These are phyloP conservation scores for Hydra vulgaris DNA, from an alignment of 30 jellyfish, hydroid and myxozoan genomes.

Conservation along the genomic window DNA sequence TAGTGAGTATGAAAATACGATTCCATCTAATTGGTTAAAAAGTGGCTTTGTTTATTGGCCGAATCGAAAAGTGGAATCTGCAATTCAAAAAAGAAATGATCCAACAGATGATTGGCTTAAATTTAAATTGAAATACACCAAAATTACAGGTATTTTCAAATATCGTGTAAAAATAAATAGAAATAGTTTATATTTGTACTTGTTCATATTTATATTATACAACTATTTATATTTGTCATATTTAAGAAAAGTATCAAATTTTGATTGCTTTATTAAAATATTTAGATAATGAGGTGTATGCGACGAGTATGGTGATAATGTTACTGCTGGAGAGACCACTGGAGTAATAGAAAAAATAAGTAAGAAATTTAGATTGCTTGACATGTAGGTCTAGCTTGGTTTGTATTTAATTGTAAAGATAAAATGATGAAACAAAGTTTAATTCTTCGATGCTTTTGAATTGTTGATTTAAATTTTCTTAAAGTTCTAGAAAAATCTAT, in stretches of 20 bases:
- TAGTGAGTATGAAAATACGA: background rate
- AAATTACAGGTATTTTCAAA: background rate
- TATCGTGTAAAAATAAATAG: background rate
- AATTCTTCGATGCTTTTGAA: background rate
- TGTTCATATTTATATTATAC: background rate
- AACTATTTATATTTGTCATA: background rate
- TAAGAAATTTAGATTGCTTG: background rate
- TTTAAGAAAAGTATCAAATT: too few relatives aligned
- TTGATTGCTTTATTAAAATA: background rate
- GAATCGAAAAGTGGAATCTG: background rate
- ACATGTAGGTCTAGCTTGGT: background rate
- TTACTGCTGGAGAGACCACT: background rate
- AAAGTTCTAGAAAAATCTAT: background rate
- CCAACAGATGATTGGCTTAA: background rate
- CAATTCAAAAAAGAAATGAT: background rate
- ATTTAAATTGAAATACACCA: background rate
- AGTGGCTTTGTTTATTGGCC: background rate
- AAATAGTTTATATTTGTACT: too few relatives aligned
- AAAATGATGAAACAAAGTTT: background rate
- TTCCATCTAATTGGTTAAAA: constrained; percentile 7
- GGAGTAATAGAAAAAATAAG: background rate
- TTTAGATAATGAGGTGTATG: background rate
- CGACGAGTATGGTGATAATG: background rate
- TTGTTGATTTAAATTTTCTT: background rate
- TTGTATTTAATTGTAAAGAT: background rate